Conservation (phyloP, 2,797 vertebrate genomes). For the Spinus olivaceus region DNA sequence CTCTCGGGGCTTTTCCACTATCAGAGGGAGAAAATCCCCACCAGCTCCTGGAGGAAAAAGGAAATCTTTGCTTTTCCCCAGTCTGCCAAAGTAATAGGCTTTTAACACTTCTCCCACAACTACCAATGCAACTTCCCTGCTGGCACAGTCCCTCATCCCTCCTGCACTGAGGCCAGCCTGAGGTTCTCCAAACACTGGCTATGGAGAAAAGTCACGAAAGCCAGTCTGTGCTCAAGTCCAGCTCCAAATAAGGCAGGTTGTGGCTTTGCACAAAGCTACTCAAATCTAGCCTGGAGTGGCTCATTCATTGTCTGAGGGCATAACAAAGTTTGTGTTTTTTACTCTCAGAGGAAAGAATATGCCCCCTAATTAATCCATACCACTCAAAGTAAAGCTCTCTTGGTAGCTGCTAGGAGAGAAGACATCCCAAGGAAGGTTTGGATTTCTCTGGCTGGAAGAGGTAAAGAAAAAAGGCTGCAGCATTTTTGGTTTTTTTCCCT, state of each 20-base stretch:
- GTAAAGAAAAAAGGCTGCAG: background rate
- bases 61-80: background rate
- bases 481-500: background rate
- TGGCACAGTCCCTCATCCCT: background rate
- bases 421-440: background rate
- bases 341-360: background rate
- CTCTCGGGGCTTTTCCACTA: background rate
- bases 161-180: background rate
- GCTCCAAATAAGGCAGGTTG: constrained; percentile 46
- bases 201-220: background rate
- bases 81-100: background rate
- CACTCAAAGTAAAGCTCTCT: background rate
- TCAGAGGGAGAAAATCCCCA: background rate
- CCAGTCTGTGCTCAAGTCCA: background rate
- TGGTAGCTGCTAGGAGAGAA: background rate
- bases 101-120: background rate
- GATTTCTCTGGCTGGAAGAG: background rate
- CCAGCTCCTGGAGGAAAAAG: background rate
- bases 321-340: background rate
- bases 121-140: rapidly evolving
- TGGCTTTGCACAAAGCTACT: background rate
- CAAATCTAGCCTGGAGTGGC: background rate
- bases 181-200: background rate
- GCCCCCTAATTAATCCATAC: background rate
- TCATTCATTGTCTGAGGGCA: background rate